phyloP scores from a whole-genome alignment of 2,797 vertebrate genomes.

The Fundulus diaphanus region DNA sequence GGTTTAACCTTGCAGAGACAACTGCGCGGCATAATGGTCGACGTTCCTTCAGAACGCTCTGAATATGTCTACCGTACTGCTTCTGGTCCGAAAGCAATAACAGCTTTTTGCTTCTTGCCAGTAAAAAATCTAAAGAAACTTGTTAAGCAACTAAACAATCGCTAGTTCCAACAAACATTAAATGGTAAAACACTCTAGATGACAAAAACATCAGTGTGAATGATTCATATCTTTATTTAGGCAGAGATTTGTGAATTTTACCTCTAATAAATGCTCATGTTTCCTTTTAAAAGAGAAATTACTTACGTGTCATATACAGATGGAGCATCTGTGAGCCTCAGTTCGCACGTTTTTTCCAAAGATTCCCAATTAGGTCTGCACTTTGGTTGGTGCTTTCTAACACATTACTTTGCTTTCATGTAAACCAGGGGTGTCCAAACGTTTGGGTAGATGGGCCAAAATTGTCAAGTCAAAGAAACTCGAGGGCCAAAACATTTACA shows the following conservation, averaged over 20 bases:
- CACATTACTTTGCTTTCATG: not conserved
- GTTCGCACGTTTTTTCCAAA: not conserved
- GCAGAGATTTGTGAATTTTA: not conserved
- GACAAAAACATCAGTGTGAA: not conserved
- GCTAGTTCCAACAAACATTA: not conserved
- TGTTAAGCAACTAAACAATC: not conserved
- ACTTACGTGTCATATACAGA: not conserved
- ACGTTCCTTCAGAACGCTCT: conserved; percentile 44
- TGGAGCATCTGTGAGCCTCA: not conserved
- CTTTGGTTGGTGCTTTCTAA: not conserved
- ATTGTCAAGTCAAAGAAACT: no score
- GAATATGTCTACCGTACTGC: conserved; percentile 39
- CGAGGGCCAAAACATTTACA: no score
- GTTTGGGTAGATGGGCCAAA: no score
- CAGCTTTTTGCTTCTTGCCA: conserved; percentile 24
- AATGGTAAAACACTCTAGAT: not conserved
- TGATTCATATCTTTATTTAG: not conserved
- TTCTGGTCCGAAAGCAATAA: conserved; percentile 44
- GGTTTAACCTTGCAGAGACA: conserved; percentile 37
- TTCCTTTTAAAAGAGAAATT: not conserved
- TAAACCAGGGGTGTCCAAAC: no score
- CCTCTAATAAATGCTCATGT: not conserved
- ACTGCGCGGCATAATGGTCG: conserved; percentile 56
- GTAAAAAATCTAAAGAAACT: not conserved
- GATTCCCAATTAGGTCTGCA: not conserved